Base-by-base conservation (phyloP, 2,797 vertebrate species). In the Scolopax bukidnonensis region DNA sequence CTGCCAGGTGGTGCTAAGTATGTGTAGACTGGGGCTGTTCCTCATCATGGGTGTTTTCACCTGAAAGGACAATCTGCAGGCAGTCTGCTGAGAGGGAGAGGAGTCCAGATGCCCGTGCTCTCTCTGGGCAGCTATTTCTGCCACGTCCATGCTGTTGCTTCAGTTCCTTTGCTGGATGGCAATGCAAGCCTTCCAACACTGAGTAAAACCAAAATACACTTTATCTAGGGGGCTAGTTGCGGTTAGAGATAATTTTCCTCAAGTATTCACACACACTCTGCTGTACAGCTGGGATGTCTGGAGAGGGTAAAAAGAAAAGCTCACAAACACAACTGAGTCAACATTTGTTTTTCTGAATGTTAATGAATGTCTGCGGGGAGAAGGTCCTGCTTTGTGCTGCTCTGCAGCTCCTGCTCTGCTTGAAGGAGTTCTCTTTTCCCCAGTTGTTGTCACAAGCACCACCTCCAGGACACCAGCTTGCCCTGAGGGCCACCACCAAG, bases 231-330 rank as follows among this genome's bases (percentile, higher is more conserved):
- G 23, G 27, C 25, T 56, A 51, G 73, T 27, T 93, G 76, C 1
- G 47, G 82, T 53, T 79, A 69, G 67, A 91, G 83, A 84, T 69
- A 88, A 90, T 93, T 91, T 93, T 74, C 59, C 61, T 90, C 67
- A 63, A 79, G 70, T 50, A 84, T 84, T 95, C 80, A 48, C 84
- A 89, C 70, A 89, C 48, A 21, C 16, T 68, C 53, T 84, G 67
- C 63, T 74, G 54, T 82, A 79, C 91, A 94, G 87, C 91, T 95
- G 96, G 70, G 89, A 64, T 79, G 67, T 95, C 90, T 95, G 83
- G 83, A 90, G 59, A 84, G 64, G 70, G 77, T 91, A 88, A 77
- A 96, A 95, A 95, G 89, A 90, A 91, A 95, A 93, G 40, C 63
- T 94, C 51, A 89, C 83, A 90, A 87, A 95, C 73, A 88, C 0